Percentiles rank a stretch among this genome's conserved stretches.
These are phyloP conservation scores for Ceratotherium simum DNA, from an alignment of 2,113 vertebrate genomes.

Conservation along the genomic window DNA sequence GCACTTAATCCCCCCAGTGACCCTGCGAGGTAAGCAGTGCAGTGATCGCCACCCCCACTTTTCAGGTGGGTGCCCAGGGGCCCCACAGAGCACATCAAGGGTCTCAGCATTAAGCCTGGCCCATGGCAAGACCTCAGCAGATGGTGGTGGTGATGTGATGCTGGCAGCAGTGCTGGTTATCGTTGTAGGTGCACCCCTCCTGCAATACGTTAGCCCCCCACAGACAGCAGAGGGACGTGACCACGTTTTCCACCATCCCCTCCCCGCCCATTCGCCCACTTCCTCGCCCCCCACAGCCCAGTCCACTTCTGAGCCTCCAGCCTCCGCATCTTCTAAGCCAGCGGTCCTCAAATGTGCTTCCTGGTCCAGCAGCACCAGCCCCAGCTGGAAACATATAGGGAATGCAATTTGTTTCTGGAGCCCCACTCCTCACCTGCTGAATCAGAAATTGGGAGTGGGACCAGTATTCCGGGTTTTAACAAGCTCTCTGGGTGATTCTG, in stretches of 20 bases:
- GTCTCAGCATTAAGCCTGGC: not conserved
- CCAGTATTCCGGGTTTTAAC: rapidly evolving
- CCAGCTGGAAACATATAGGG: not conserved
- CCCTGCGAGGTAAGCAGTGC: not conserved
- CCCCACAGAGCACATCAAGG: not conserved
- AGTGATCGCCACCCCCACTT: not conserved
- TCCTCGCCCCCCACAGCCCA: not conserved
- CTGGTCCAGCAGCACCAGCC: not conserved
- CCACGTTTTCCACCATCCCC: not conserved
- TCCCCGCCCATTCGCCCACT: rapidly evolving
- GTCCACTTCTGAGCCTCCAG: not conserved
- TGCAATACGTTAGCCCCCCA: not conserved
- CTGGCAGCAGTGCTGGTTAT: not conserved
- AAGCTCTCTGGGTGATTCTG: not conserved
- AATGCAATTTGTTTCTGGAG: not conserved
- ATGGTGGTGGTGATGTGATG: rapidly evolving
- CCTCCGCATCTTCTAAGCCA: rapidly evolving
- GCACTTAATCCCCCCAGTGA: not conserved
- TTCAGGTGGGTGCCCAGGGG: not conserved
- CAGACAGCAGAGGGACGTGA: not conserved
- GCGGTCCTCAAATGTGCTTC: not conserved
- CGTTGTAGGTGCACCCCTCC: not conserved
- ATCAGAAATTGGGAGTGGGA: not conserved
- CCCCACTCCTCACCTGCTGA: not conserved
- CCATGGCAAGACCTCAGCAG: not conserved